phyloP scores from a whole-genome alignment of 2,888 invertebrate species.

The Corbicula japonica region DNA sequence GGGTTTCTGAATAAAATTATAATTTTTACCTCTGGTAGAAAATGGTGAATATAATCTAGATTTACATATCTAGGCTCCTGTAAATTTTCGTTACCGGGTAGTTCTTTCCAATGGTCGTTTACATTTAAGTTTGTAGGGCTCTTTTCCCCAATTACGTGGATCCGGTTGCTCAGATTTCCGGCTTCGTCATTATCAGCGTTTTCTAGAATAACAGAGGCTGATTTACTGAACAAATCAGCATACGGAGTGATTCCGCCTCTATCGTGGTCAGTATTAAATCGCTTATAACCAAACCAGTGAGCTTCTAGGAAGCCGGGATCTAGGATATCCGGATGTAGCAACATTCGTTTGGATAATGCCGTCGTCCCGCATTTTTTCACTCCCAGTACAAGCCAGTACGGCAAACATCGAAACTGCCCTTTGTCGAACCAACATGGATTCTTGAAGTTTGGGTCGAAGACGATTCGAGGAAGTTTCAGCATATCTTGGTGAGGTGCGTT shows the following conservation, averaged over 20 bases:
- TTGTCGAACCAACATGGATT: constrained; percentile 16
- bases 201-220: neutral
- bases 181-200: neutral
- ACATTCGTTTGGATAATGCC: neutral
- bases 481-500: no score
- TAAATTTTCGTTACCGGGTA: constrained; percentile 35
- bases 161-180: neutral
- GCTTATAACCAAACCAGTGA: constrained; percentile 3
- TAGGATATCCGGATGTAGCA: neutral
- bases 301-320: constrained; percentile 4
- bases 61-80: constrained; percentile 34
- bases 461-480: neutral
- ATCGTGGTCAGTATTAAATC: neutral
- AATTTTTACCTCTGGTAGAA: constrained; percentile 25
- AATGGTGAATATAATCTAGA: constrained; percentile 35
- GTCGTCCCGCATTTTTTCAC: constrained; percentile 10
- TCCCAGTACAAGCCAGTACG: constrained; percentile 4
- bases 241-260: neutral
- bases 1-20: constrained; percentile 39
- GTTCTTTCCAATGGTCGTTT: constrained; percentile 30
- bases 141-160: constrained; percentile 9
- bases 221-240: neutral
- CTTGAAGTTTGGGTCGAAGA: constrained; percentile 11
- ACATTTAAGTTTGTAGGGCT: constrained; percentile 37
- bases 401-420: neutral